Conservation (phyloP, 2,888 invertebrate genomes). For the Tridacna gigas region DNA sequence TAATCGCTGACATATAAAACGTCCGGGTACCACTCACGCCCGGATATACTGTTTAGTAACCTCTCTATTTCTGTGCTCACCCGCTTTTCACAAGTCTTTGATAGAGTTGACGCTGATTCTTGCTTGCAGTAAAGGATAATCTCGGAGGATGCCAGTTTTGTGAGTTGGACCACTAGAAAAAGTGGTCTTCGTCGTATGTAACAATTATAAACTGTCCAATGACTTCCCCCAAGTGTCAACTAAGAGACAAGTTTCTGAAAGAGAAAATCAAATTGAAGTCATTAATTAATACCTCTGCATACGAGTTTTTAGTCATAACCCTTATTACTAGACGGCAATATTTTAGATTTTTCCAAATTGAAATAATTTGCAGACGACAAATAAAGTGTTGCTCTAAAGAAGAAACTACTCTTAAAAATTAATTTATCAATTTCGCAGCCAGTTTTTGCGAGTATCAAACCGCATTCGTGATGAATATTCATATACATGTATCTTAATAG, state of each 20-base stretch:
- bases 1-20: constrained; percentile 17
- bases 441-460: too few relatives aligned
- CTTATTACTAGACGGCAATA: too few relatives aligned
- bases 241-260: constrained; percentile 24
- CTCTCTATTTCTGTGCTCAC: background rate
- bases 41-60: background rate
- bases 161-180: background rate
- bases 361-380: background rate
- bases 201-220: background rate
- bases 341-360: background rate
- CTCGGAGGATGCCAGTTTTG: constrained; percentile 13
- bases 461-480: too few relatives aligned
- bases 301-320: too few relatives aligned
- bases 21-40: background rate
- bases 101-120: background rate
- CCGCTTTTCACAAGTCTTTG: background rate
- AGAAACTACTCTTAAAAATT: too few relatives aligned
- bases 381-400: background rate
- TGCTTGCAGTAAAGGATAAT: background rate
- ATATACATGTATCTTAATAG: too few relatives aligned
- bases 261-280: background rate
- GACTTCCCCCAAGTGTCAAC: background rate
- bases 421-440: too few relatives aligned
- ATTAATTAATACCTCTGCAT: too few relatives aligned
- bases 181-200: constrained; percentile 2